Conservation (phyloP, 2,888 invertebrate species). For the Eubasilissa splendida region DNA sequence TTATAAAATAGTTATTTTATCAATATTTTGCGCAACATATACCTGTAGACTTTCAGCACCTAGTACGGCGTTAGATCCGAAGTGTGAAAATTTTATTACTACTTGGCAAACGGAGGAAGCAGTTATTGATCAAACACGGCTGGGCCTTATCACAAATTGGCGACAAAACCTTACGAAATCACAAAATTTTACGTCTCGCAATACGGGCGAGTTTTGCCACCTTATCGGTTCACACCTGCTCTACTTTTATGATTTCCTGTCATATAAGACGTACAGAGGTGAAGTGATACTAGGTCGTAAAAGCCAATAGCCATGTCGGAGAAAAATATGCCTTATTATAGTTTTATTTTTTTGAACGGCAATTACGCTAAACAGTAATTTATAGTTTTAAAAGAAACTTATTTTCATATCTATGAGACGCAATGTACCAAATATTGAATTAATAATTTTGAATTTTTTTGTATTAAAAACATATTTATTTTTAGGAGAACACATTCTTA, state of each 20-base stretch:
- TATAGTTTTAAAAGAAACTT: too few relatives aligned
- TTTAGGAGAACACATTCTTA: too few relatives aligned
- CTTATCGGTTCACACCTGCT: constrained; percentile 44
- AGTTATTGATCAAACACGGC: background rate
- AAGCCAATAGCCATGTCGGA: constrained; percentile 9
- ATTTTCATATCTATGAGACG: too few relatives aligned
- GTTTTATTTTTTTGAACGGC: too few relatives aligned
- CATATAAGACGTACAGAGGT: constrained; percentile 25
- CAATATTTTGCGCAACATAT: too few relatives aligned
- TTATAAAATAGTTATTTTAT: too few relatives aligned
- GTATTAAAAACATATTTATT: too few relatives aligned
- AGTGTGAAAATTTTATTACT: background rate
- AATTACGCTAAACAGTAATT: too few relatives aligned
- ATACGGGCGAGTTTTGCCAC: constrained; percentile 35
- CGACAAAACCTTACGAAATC: constrained; percentile 26
- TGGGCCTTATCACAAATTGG: constrained; percentile 2
- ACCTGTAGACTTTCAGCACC: background rate
- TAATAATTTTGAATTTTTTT: too few relatives aligned
- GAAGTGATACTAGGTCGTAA: constrained; percentile 32
- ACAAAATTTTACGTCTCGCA: constrained; percentile 39
- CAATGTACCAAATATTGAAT: too few relatives aligned
- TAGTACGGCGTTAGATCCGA: background rate
- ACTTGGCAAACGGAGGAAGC: constrained; percentile 2
- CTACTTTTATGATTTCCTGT: constrained; percentile 46
- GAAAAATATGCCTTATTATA: background rate